These are phyloP conservation scores for Oenanthe oenanthe DNA, from an alignment of 2,113 vertebrate genomes.

Conservation along the genomic window DNA sequence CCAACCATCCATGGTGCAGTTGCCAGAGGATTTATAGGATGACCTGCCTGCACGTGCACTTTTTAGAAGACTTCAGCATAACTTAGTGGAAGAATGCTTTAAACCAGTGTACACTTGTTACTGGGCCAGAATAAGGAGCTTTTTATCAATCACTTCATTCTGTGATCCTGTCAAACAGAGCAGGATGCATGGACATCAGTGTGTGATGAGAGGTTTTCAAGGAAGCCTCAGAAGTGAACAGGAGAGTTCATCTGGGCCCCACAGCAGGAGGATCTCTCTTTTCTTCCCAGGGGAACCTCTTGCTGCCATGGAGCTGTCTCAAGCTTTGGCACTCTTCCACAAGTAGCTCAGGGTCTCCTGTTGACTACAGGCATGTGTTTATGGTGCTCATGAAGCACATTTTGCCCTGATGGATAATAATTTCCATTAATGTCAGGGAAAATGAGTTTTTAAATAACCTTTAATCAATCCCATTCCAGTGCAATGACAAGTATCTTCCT, in stretches of 20 bases:
- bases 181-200: background rate
- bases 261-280: background rate
- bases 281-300: background rate
- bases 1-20: background rate
- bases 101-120: background rate
- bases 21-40: background rate
- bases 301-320: background rate
- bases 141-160: background rate
- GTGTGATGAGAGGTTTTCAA: background rate
- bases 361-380: background rate
- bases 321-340: background rate
- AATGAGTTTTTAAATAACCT: background rate
- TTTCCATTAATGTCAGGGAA: background rate
- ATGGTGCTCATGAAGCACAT: background rate
- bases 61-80: background rate
- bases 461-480: background rate
- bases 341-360: background rate
- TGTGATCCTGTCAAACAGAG: background rate
- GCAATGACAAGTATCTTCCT: background rate
- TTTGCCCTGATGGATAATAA: background rate
- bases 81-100: rapidly evolving
- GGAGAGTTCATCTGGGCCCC: background rate
- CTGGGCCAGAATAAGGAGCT: background rate
- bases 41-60: background rate
- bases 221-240: rapidly evolving